phyloP scores from a whole-genome alignment of 2,113 vertebrate genomes.

The Planiliza haematocheilus region DNA sequence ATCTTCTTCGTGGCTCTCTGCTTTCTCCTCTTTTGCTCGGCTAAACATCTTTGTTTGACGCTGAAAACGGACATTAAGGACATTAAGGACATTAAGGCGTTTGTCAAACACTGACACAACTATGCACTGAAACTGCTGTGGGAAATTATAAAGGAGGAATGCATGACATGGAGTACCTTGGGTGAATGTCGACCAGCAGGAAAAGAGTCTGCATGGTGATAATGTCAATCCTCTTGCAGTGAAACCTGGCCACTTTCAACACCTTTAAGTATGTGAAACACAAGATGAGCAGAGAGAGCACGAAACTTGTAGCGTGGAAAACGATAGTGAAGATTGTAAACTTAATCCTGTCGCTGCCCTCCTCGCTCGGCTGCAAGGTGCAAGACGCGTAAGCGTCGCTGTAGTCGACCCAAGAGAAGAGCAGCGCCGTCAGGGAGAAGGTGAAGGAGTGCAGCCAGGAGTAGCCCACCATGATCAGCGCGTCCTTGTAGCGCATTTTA shows the following conservation, averaged over 20 bases:
- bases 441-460: conserved; percentile 87
- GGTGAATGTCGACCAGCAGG: conserved; percentile 89
- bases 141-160: not conserved
- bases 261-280: conserved; percentile 89
- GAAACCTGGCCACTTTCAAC: conserved; percentile 87
- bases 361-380: conserved; percentile 82
- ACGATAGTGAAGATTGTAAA: conserved; percentile 87
- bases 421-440: conserved; percentile 85
- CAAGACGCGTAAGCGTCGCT: conserved; percentile 86
- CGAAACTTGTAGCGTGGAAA: conserved; percentile 87
- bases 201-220: conserved; percentile 90
- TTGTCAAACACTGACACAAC: not conserved
- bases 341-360: conserved; percentile 75
- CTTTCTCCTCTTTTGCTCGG: conserved; percentile 86
- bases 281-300: conserved; percentile 86
- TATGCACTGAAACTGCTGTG: not conserved
- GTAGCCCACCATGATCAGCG: conserved; percentile 87
- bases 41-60: conserved; percentile 87
- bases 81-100: conserved; percentile 6
- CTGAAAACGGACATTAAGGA: conserved; percentile 80
- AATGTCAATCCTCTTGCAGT: conserved; percentile 87
- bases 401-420: conserved; percentile 89
- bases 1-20: conserved; percentile 89
- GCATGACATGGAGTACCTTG: conserved; percentile 77
- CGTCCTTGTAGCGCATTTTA: conserved; percentile 89